Conservation (phyloP, 2,888 invertebrate genomes). For the Dastarcus helophoroides region DNA sequence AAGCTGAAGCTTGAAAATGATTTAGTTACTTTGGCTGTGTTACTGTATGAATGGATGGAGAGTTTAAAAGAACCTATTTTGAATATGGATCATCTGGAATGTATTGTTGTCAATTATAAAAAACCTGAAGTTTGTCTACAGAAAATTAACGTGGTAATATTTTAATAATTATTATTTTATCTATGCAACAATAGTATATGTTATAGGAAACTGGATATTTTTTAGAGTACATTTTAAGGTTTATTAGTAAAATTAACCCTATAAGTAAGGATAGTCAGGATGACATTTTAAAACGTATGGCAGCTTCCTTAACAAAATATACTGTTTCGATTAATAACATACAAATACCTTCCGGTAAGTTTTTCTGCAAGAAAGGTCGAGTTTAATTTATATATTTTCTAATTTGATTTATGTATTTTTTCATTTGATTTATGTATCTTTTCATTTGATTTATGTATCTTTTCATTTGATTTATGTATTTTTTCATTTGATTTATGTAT, state of each 20-base stretch:
- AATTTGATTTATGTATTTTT: too few species aligned
- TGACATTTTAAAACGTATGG: conserved; percentile 50
- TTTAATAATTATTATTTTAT: background rate
- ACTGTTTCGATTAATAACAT: conserved; percentile 39
- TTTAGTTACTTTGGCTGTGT: conserved; percentile 47
- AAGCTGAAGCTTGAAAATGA: conserved; percentile 54
- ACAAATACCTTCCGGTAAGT: conserved; percentile 37
- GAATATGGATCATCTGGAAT: conserved; percentile 52
- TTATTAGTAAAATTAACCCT: conserved; percentile 54
- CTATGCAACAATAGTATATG: too few species aligned
- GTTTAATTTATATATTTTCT: too few species aligned
- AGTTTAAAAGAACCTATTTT: conserved; percentile 57
- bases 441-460: too few species aligned
- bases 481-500: too few species aligned
- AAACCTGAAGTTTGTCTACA: conserved; percentile 50
- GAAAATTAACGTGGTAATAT: conserved; percentile 43
- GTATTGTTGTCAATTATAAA: conserved; percentile 50
- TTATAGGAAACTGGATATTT: conserved; percentile 54
- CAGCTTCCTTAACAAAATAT: conserved; percentile 59
- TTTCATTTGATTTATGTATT: too few species aligned
- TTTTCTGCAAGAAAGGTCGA: too few species aligned
- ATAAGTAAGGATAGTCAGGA: conserved; percentile 47
- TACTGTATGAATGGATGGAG: conserved; percentile 70
- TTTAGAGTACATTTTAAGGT: conserved; percentile 60
- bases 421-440: too few species aligned